Conservation (phyloP, 2,113 vertebrate species). For the Maccullochella peelii region DNA sequence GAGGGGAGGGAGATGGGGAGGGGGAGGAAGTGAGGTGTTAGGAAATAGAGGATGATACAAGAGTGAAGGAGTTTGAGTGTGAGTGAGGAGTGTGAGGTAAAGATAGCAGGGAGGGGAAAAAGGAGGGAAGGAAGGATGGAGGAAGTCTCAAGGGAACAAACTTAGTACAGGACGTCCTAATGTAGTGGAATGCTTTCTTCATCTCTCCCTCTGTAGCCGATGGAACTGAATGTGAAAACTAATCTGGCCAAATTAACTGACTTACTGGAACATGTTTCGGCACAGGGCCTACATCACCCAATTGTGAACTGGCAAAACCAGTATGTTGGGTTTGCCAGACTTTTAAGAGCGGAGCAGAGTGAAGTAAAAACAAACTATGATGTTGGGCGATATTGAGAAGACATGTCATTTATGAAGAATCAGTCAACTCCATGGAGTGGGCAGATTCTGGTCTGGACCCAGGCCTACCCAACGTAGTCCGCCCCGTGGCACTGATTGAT, state of each 20-base stretch:
- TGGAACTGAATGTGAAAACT: slow-evolving; percentile 18
- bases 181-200: slow-evolving; percentile 61
- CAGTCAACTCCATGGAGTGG: too few species aligned
- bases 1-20: background rate
- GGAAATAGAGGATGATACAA: slow-evolving; percentile 56
- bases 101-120: slow-evolving; percentile 23
- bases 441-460: too few species aligned
- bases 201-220: slow-evolving; percentile 10
- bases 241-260: background rate
- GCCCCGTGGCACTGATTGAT: too few species aligned
- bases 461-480: too few species aligned
- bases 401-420: too few species aligned
- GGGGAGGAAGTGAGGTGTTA: slow-evolving; percentile 54
- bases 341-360: too few species aligned
- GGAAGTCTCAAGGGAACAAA: slow-evolving; percentile 61
- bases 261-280: background rate
- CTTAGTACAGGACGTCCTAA: slow-evolving; percentile 70
- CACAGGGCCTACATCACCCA: background rate
- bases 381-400: too few species aligned
- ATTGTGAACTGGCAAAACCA: too few species aligned
- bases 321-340: too few species aligned
- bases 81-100: slow-evolving; percentile 57
- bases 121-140: slow-evolving; percentile 48
- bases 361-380: too few species aligned
- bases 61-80: slow-evolving; percentile 58